Percentiles rank a stretch among this genome's conserved stretches.
Conservation (phyloP, 1,140 invertebrate genomes). For the Leptopilina boulardi region DNA sequence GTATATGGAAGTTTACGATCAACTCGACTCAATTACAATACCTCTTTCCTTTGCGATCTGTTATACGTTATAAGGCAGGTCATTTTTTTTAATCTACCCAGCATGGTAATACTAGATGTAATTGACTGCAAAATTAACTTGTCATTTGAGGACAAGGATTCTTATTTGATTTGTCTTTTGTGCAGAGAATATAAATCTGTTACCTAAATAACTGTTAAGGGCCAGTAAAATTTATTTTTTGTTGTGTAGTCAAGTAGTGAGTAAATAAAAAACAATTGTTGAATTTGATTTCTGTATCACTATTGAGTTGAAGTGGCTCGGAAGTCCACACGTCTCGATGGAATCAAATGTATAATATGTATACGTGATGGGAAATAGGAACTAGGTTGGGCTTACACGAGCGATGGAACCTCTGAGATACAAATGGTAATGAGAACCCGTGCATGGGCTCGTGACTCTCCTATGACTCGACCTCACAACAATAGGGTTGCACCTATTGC, state of each 20-base stretch:
- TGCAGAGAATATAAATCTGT: background rate
- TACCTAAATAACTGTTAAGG: background rate
- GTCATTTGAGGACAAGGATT: conserved; percentile 21
- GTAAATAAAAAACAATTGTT: no score
- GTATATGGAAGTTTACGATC: background rate
- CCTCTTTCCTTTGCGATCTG: background rate
- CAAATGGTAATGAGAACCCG: conserved; percentile 5
- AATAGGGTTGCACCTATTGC: background rate
- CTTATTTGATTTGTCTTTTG: background rate
- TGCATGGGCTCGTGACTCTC: background rate
- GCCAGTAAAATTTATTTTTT: background rate
- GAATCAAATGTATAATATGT: background rate
- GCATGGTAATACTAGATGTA: conserved; percentile 4
- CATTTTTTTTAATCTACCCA: conserved; percentile 4
- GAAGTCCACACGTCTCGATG: no score
- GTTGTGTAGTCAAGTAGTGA: no score
- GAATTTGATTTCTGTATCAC: no score
- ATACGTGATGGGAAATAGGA: background rate
- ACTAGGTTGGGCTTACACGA: background rate
- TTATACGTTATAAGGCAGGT: conserved; percentile 8
- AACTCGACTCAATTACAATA: background rate
- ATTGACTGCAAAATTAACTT: conserved; percentile 12
- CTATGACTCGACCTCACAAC: background rate
- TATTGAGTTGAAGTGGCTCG: no score
- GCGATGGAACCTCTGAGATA: background rate